phyloP scores from a whole-genome alignment of 2,888 invertebrate genomes.

The Trypoxylon attenuatum region DNA sequence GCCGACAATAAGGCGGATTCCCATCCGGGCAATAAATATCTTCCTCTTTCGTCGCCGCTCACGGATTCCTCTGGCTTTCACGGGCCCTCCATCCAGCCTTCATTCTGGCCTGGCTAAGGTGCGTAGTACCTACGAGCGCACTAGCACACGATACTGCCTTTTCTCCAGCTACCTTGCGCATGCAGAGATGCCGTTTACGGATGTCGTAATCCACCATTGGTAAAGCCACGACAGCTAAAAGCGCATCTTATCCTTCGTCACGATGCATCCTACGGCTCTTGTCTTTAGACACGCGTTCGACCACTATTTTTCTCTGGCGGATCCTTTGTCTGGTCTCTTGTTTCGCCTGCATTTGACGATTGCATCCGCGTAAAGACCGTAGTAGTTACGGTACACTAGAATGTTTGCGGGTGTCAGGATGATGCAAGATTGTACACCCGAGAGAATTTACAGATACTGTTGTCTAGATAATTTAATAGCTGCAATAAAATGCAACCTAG shows the following conservation, averaged over 20 bases:
- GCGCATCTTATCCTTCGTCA: conserved; percentile 27
- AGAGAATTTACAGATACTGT: too few relatives aligned
- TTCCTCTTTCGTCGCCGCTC: not conserved
- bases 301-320: conserved; percentile 3
- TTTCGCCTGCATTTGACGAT: not conserved
- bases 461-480: too few relatives aligned
- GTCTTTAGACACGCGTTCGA: not conserved
- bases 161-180: conserved; percentile 19
- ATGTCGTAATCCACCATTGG: conserved; percentile 33
- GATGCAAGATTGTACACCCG: too few relatives aligned
- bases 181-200: conserved; percentile 27
- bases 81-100: not conserved
- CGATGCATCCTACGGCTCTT: not conserved
- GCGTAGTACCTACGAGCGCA: conserved; percentile 12
- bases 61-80: not conserved
- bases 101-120: conserved; percentile 22
- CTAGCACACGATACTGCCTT: conserved; percentile 35
- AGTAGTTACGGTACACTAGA: too few relatives aligned
- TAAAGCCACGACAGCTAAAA: conserved; percentile 36
- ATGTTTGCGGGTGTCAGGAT: too few relatives aligned
- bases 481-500: too few relatives aligned
- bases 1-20: conserved; percentile 29
- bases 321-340: not conserved
- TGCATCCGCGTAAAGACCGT: not conserved
- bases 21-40: conserved; percentile 29